Base-by-base conservation (phyloP, 2,888 invertebrate species). In the Belgica antarctica region DNA sequence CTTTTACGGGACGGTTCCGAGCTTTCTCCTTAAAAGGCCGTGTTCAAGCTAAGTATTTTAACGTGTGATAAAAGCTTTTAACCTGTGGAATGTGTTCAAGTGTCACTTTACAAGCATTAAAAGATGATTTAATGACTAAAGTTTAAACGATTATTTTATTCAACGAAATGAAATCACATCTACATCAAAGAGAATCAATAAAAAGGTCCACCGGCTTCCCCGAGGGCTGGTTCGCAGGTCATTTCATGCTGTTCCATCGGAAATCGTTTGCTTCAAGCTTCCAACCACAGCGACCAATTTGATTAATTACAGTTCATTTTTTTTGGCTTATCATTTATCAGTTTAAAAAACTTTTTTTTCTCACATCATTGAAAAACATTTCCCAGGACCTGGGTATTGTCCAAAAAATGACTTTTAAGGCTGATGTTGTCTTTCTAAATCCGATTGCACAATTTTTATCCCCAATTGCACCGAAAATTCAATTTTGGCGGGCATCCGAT, bases 361-460 rank as follows among this genome's bases (percentile, higher is more conserved):
- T 52, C 52, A 1, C 19, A 22, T 52, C 52, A 8, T 31, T 52
- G 52, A 52, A 52, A 19, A 17, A 52, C 22, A n/a, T n/a, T n/a
- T 52, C 52, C 52, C 52, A 52, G 17, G 19, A 7, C 22, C n/a
- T 52, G 52, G 52, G 52, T 52, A 52, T 52, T 52, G 52, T 52
- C 52, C 22, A 22, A 52, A 52, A 41, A 52, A 22, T 52, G 15
- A 62, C 65, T 15, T 66, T 66, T 52, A 68, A 68, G 68, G 68
- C 68, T 68, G 52, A 28, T 68, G 47, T 52, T 68, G 31, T 68
- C 57, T 57, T 15, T n/a, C n/a, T 68, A 68, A 68, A 68, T 68
- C 57, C 57, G 57, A 57, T 68, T 68, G 17, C 59, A 59, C 59
- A 25, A 59, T 22, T 4, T 25, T 25, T 57, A 27, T 59, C 52